Evolutionary conservation across 2,113 vertebrate genomes (phyloP).

Genomic region (Stictonetta naevosa): DNA sequence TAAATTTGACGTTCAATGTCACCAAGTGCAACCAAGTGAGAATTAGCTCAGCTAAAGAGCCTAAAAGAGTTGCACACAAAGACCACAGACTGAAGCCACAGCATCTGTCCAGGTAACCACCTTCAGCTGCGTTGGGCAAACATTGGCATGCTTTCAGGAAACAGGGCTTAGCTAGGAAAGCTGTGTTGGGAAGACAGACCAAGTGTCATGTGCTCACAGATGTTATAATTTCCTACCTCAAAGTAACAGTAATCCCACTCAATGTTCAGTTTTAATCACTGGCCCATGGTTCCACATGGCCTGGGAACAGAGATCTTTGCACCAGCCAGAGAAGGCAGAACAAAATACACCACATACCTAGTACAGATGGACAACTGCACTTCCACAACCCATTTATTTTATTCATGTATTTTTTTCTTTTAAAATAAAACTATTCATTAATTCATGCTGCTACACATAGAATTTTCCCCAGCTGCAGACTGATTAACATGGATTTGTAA

Average conservation of each 20-base stretch:
- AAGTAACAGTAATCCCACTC: neutral
- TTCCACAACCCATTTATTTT: neutral
- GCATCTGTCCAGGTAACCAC: neutral
- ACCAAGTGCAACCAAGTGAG: neutral
- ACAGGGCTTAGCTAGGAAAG: neutral
- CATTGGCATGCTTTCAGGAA: no score
- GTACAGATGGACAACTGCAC: neutral
- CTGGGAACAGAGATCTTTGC: neutral
- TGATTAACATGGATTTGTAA: neutral
- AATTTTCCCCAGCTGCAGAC: neutral
- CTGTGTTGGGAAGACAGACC: neutral
- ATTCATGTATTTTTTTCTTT: neutral
- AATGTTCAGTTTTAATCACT: neutral
- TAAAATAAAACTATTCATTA: neutral
- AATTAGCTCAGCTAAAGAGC: neutral
- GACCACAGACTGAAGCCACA: neutral
- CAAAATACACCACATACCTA: accelerated
- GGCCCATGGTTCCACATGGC: accelerated
- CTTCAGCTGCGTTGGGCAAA: neutral
- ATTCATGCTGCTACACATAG: neutral
- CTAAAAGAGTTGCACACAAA: neutral
- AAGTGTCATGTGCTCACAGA: accelerated
- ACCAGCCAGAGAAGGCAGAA: neutral
- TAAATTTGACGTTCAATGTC: neutral
- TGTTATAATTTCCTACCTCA: neutral